phyloP scores from a whole-genome alignment of 2,888 invertebrate genomes.

The Sphaerophoria taeniata region DNA sequence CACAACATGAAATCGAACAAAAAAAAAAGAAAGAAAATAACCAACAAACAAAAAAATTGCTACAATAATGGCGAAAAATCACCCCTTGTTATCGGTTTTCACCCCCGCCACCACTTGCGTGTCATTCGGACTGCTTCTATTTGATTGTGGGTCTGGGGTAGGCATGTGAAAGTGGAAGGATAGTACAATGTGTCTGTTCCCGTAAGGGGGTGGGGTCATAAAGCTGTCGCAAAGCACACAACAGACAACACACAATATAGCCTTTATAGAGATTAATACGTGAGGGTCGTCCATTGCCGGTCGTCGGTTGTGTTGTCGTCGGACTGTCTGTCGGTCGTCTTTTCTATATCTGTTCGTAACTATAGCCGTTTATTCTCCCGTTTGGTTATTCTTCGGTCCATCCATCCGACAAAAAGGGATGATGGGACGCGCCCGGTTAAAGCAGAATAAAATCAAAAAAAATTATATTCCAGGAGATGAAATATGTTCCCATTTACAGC shows the following conservation, averaged over 20 bases:
- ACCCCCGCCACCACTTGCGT: constrained; percentile 11
- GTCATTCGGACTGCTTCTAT: constrained; percentile 14
- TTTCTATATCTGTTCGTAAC: constrained; percentile 26
- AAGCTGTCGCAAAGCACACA: constrained; percentile 39
- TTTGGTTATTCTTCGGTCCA: constrained; percentile 39
- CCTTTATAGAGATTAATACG: constrained; percentile 42
- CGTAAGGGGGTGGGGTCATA: constrained; percentile 67
- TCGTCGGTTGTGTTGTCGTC: neutral
- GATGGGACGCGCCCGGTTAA: constrained; percentile 49
- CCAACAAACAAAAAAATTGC: constrained; percentile 77
- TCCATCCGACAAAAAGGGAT: constrained; percentile 61
- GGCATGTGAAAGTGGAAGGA: constrained; percentile 38
- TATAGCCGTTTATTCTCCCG: constrained; percentile 55
- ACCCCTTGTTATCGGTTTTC: constrained; percentile 74
- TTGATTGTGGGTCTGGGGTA: constrained; percentile 27
- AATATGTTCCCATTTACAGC: constrained; percentile 74
- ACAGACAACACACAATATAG: constrained; percentile 65
- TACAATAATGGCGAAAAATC: constrained; percentile 81
- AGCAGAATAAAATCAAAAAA: constrained; percentile 50
- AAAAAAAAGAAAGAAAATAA: constrained; percentile 36
- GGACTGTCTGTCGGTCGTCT: constrained; percentile 22
- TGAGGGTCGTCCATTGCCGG: constrained; percentile 16
- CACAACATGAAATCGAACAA: constrained; percentile 30
- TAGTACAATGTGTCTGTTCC: constrained; percentile 25
- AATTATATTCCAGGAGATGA: constrained; percentile 58